These are phyloP conservation scores for Andrena chrysosceles DNA, from an alignment of 2,888 invertebrate species.

Conservation along the genomic window DNA sequence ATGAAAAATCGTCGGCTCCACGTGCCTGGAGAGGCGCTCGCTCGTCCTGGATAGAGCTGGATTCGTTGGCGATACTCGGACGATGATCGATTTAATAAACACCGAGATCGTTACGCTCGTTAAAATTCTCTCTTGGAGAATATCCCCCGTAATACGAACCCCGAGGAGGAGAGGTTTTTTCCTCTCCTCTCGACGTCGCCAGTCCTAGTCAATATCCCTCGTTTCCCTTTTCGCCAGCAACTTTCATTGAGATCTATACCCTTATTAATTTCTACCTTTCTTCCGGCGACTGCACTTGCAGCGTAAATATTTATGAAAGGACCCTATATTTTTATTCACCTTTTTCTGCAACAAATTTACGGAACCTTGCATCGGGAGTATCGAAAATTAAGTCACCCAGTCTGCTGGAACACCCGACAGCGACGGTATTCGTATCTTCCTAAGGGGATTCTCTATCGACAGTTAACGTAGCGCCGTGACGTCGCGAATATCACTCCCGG, in stretches of 20 bases:
- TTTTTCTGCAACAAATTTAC: background rate
- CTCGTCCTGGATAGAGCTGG: constrained; percentile 23
- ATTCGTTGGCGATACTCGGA: constrained; percentile 38
- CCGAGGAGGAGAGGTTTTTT: background rate
- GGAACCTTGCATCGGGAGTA: background rate
- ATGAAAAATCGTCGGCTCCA: constrained; percentile 61
- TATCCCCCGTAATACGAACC: background rate
- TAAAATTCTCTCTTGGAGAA: constrained; percentile 33
- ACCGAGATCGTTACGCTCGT: constrained; percentile 53
- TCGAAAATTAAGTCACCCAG: constrained; percentile 12
- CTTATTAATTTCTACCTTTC: constrained; percentile 31
- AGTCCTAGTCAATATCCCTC: background rate
- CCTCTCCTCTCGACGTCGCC: background rate
- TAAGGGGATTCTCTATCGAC: background rate
- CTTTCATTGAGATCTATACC: constrained; percentile 8
- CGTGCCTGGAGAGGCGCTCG: constrained; percentile 55
- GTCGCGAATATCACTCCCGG: background rate
- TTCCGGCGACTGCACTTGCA: background rate
- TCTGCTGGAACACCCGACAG: background rate
- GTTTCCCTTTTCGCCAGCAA: background rate
- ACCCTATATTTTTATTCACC: constrained; percentile 3
- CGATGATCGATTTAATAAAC: constrained; percentile 62
- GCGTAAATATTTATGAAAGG: constrained; percentile 1
- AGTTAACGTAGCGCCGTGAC: background rate
- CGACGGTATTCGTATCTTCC: background rate